Conservation (phyloP, 2,113 vertebrate species). For the Panthera uncia region DNA sequence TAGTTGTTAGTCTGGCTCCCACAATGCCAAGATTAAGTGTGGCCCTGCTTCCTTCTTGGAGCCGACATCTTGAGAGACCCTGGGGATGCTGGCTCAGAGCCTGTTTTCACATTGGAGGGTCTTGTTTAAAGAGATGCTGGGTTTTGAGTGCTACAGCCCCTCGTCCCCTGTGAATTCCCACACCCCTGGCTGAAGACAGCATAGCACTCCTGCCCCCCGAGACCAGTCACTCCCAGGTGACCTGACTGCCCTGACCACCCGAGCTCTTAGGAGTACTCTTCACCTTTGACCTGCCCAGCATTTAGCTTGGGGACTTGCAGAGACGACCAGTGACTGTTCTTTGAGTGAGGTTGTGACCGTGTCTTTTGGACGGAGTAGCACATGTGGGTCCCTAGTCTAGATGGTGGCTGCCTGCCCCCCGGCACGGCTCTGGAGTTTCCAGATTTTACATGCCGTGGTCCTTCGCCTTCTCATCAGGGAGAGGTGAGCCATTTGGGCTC, state of each 20-base stretch:
- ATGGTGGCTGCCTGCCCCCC: background rate
- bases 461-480: fast-evolving
- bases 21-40: background rate
- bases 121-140: background rate
- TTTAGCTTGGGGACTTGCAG: background rate
- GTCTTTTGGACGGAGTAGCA: background rate
- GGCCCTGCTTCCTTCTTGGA: background rate
- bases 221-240: fast-evolving
- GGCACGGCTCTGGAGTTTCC: background rate
- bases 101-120: background rate
- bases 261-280: background rate
- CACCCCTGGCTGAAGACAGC: background rate
- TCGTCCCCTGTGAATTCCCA: background rate
- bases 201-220: background rate
- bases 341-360: background rate
- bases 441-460: fast-evolving
- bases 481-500: background rate
- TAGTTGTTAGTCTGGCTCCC: background rate
- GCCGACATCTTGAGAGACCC: background rate
- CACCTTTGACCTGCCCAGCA: background rate
- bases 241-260: fast-evolving
- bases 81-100: background rate
- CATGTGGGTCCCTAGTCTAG: fast-evolving
- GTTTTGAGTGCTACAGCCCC: fast-evolving
- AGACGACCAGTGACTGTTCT: background rate